Evolutionary conservation across 2,113 vertebrate species (phyloP), one percentile per base, ranked within the genome.

Genomic region (Chamaetylas fuelleborni): DNA sequence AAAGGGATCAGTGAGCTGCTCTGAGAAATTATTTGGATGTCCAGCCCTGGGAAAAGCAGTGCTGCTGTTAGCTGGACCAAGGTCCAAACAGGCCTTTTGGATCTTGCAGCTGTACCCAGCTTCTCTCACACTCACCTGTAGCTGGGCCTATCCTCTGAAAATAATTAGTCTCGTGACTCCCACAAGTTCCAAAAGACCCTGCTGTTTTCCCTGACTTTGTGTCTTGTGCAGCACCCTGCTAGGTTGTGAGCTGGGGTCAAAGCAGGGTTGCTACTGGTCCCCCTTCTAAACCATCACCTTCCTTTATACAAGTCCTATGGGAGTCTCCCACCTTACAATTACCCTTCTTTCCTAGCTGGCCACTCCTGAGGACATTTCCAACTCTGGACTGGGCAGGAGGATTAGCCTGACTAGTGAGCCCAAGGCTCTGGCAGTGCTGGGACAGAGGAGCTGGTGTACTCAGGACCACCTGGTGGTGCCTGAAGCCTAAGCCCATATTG

Each of bases 401-500:
- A 62, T 61, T 40, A 47, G 20, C 34, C 43, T 29, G 34, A 79
- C 25, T 51, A 54, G 38, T 36, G 47, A 67, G 23, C 56, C 50
- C 23, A 11, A 26, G 57, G 34, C 17, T 38, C 23, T 83, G 71
- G 33, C 66, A 20, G 5, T 78, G 33, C 54, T 87, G 65, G 23
- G 28, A 31, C 33, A 26, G 78, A 81, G 61, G 47, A 92, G 42
- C 70, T 61, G 22, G 19, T 83, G 38, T 5, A 3, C 11, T 42
- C 7, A 0, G 1, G 29, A 53, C 34, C 47, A 61, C 12, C 36
- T 8, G 0, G 25, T 50, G 33, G 19, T 58, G 38, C 45, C 64
- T 72, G 60, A 54, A 72, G 33, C 65, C 34, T 2, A 5, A 82
- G 70, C 56, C 31, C 0, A 0, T 34, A 11, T 34, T 48, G 36